Base-by-base conservation (phyloP, 2,888 invertebrate genomes). In the Trisateles emortualis region DNA sequence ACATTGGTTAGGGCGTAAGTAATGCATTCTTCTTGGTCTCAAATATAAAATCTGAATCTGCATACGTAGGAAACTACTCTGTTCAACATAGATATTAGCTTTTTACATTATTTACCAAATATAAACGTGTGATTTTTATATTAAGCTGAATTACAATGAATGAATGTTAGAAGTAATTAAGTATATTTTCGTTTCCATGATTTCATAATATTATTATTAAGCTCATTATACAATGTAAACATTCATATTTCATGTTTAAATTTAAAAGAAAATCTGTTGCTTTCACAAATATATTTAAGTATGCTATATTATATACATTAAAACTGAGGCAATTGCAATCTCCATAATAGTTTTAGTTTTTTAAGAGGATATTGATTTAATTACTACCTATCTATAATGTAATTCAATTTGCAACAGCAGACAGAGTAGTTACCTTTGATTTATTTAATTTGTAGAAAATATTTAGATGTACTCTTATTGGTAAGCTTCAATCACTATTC, bases 401-500 rank as follows among this genome's bases (percentile, higher is more conserved):
- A 0, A 11, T 14, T 14, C 48, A 35, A 50, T 36, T 13, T 9
- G 11, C 16, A 32, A 13, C 14, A 30, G 35, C 17, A 50, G 53
- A 66, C 72, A 72, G 71, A 74, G 74, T 76, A 72, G 77, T 68
- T 64, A 67, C 70, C 64, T 71, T 67, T 59, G 48, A 66, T 53
- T 67, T 67, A 67, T 70, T 68, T 70, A 59, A 63, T 75, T 68
- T 69, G 54, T 76, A 69, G 60, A 44, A 64, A 41, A 52, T 60
- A 73, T 52, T 56, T 70, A 68, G 71, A 56, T 38, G 59, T 70
- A 71, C 60, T 72, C 63, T 64, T 72, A 58, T 59, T 63, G 62
- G 65, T 75, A 76, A 73, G 77, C 78, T 82, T 83, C 64, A 74
- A 78, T 77, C 81, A 84, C 84, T 68, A 80, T 70, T 79, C 52